phyloP scores from a whole-genome alignment of 2,113 vertebrate species.

The Hyperoodon ampullatus region DNA sequence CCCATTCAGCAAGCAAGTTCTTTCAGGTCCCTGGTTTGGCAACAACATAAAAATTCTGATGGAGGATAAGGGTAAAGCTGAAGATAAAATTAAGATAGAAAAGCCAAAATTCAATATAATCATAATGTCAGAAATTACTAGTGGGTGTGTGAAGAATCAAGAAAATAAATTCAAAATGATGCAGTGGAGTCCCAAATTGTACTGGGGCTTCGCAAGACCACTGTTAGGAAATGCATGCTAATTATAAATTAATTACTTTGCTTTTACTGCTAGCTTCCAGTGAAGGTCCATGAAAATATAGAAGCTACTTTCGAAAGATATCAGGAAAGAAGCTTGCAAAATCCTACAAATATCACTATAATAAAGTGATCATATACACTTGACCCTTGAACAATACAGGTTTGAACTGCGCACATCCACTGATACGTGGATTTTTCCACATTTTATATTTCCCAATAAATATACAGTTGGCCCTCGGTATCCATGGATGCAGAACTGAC shows the following conservation, averaged over 20 bases:
- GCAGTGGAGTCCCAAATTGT: background rate
- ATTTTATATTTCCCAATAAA: background rate
- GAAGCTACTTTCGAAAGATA: conserved; percentile 29
- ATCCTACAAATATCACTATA: background rate
- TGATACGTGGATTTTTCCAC: background rate
- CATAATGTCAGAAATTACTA: background rate
- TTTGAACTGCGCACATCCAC: background rate
- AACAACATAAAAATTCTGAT: conserved; percentile 15
- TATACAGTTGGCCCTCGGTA: background rate
- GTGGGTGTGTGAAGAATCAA: background rate
- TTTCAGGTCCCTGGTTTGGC: conserved; percentile 19
- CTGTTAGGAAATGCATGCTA: background rate
- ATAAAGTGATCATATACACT: background rate
- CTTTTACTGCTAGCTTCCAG: background rate
- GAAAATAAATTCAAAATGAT: conserved; percentile 36
- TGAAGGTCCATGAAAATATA: background rate
- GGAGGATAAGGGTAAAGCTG: background rate
- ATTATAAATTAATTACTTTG: conserved; percentile 29
- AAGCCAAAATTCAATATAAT: background rate
- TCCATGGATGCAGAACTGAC: background rate
- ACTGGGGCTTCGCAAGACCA: background rate
- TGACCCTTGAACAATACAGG: background rate
- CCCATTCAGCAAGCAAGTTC: conserved; percentile 6
- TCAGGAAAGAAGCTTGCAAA: background rate
- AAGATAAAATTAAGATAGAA: conserved; percentile 52